Conservation (phyloP, 2,113 vertebrate species). For the Drymodes brunneopygia region DNA sequence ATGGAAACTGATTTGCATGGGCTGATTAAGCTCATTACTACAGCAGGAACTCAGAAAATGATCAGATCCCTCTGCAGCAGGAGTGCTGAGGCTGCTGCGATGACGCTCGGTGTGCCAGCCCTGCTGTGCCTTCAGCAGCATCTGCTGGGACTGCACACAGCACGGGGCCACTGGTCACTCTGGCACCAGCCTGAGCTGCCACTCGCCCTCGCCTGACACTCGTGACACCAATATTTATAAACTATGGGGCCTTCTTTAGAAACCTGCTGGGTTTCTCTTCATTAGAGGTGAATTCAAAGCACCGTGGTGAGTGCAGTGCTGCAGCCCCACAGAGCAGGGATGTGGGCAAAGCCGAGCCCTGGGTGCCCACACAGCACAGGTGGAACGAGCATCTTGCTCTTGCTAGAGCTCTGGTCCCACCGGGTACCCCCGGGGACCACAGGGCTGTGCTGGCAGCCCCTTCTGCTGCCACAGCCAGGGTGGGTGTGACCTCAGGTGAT, state of each 20-base stretch:
- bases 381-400: background rate
- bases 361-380: background rate
- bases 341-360: accelerated
- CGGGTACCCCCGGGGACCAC: accelerated
- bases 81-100: background rate
- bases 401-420: background rate
- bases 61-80: background rate
- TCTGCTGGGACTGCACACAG: background rate
- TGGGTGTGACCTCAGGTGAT: background rate
- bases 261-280: background rate
- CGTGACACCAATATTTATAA: background rate
- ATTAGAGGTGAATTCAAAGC: accelerated
- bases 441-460: background rate
- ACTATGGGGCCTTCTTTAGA: background rate
- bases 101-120: accelerated
- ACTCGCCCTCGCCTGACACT: background rate
- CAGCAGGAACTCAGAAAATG: background rate
- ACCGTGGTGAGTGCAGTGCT: accelerated
- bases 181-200: background rate
- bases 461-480: background rate
- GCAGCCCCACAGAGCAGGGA: background rate
- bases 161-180: accelerated
- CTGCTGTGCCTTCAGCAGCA: background rate
- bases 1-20: conserved; percentile 43
- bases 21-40: conserved; percentile 49